Conservation (phyloP, 2,888 invertebrate species). For the Stegana nigrithorax region DNA sequence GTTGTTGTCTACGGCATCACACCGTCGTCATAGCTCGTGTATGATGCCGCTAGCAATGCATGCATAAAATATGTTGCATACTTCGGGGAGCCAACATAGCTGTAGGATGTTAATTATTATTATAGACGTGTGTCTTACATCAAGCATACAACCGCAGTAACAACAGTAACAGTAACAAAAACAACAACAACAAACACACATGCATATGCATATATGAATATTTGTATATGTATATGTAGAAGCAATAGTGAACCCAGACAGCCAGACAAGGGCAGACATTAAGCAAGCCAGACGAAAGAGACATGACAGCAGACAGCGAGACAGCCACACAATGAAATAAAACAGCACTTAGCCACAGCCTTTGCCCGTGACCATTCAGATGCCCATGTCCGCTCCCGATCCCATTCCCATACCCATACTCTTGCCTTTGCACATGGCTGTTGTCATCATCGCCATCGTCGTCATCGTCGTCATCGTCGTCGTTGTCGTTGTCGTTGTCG, state of each 20-base stretch:
- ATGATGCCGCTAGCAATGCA: slow-evolving; percentile 35
- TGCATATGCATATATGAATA: neutral
- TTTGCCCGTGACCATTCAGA: no score
- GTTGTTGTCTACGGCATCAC: slow-evolving; percentile 32
- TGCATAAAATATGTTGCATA: slow-evolving; percentile 61
- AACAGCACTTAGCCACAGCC: slow-evolving; percentile 52
- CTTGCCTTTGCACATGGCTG: no score
- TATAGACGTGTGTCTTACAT: slow-evolving; percentile 59
- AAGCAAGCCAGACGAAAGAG: neutral
- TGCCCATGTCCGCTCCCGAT: no score
- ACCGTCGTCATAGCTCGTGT: slow-evolving; percentile 16
- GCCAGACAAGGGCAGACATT: neutral
- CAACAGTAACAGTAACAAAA: neutral
- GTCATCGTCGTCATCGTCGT: neutral
- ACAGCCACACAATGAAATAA: slow-evolving; percentile 46
- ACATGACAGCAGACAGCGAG: slow-evolving; percentile 14
- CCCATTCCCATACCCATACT: no score
- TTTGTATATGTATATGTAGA: no score
- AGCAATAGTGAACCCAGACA: neutral
- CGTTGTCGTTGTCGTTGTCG: neutral
- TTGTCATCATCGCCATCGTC: no score
- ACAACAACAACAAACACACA: slow-evolving; percentile 9
- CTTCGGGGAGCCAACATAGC: slow-evolving; percentile 35
- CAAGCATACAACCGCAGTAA: slow-evolving; percentile 23
- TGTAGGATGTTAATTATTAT: slow-evolving; percentile 65